phyloP scores from a whole-genome alignment of 92 coral and sea anemone species.

The Siderastrea radians region DNA sequence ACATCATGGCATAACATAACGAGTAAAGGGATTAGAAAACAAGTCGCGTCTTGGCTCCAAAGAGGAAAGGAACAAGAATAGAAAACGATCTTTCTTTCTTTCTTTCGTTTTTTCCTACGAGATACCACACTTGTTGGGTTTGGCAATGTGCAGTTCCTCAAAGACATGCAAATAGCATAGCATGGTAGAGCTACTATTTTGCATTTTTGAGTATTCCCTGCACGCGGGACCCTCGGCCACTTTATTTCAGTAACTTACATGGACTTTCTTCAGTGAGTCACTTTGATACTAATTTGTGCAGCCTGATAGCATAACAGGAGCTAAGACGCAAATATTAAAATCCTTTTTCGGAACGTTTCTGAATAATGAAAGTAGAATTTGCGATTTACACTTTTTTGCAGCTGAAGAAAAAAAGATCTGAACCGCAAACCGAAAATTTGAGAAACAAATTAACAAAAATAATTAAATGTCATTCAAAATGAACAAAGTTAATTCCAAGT shows the following conservation, averaged over 20 bases:
- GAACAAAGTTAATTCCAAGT: neutral
- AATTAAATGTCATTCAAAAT: constrained; percentile 9
- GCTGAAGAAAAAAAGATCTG: neutral
- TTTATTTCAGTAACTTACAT: neutral
- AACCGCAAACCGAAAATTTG: neutral
- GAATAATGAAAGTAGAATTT: neutral
- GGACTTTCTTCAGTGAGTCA: neutral
- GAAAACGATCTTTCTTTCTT: too few relatives aligned
- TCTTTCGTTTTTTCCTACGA: too few relatives aligned
- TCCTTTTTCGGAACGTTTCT: neutral
- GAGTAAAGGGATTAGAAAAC: too few relatives aligned
- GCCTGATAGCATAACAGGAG: neutral
- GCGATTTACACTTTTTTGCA: neutral
- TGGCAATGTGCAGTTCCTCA: neutral
- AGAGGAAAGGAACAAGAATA: too few relatives aligned
- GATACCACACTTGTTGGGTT: too few relatives aligned
- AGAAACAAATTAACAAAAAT: constrained; percentile 3
- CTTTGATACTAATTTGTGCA: neutral
- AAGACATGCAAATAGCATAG: neutral
- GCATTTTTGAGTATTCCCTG: neutral
- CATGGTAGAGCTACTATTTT: too few relatives aligned
- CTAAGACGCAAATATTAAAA: neutral
- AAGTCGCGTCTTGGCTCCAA: too few relatives aligned
- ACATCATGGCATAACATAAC: too few relatives aligned
- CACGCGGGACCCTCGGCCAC: neutral